phyloP scores from a whole-genome alignment of 2,797 vertebrate species.

The Sebastolobus altivelis region DNA sequence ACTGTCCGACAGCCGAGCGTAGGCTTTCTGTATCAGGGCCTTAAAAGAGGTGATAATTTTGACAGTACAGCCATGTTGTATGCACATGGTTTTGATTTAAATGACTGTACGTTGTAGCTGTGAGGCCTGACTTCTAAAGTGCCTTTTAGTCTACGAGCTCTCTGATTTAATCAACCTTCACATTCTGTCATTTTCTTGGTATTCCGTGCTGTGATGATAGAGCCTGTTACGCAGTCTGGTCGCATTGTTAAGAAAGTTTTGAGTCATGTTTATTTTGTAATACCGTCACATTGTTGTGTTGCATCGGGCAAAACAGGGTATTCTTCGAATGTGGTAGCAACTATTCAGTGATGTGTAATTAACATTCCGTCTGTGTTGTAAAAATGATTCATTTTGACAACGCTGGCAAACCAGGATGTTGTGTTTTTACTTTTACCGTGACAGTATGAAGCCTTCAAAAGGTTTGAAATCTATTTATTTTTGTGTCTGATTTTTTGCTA shows the following conservation, averaged over 20 bases:
- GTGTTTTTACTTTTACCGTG: slow-evolving; percentile 70
- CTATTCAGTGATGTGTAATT: slow-evolving; percentile 58
- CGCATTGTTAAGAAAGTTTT: slow-evolving; percentile 28
- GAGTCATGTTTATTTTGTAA: slow-evolving; percentile 44
- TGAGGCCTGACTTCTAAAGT: slow-evolving; percentile 70
- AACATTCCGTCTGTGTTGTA: slow-evolving; percentile 50
- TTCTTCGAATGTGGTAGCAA: slow-evolving; percentile 71
- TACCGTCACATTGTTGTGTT: slow-evolving; percentile 29
- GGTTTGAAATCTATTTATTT: slow-evolving; percentile 80
- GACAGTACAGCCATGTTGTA: slow-evolving; percentile 11
- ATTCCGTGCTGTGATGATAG: slow-evolving; percentile 53
- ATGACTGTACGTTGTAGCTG: slow-evolving; percentile 57
- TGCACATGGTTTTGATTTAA: slow-evolving; percentile 24
- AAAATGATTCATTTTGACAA: slow-evolving; percentile 54
- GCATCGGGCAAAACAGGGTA: slow-evolving; percentile 49
- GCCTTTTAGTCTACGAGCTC: slow-evolving; percentile 70
- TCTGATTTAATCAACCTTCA: slow-evolving; percentile 43
- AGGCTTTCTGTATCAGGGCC: no score
- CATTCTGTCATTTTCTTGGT: slow-evolving; percentile 28
- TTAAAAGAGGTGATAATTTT: slow-evolving; percentile 10
- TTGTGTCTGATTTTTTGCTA: slow-evolving; percentile 77
- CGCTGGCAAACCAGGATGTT: slow-evolving; percentile 58
- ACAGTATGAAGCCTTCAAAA: slow-evolving; percentile 70
- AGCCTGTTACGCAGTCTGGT: slow-evolving; percentile 49
- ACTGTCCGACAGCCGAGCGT: no score